Base-by-base conservation (phyloP, 2,113 vertebrate genomes). In the Zosterops pallidus region DNA sequence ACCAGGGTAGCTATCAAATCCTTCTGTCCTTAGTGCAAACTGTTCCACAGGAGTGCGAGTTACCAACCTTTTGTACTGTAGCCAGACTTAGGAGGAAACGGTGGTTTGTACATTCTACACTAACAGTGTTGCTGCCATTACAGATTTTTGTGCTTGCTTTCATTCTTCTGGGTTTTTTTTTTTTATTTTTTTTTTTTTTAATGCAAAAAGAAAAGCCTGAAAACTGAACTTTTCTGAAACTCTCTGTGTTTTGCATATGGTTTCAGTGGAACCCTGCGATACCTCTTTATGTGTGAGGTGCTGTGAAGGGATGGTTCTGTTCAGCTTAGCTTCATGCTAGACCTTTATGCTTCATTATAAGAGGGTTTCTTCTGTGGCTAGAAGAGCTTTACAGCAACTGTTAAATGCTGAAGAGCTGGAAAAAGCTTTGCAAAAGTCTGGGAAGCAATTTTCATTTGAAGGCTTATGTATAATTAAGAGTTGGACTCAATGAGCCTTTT, bases 1-100 rank as follows among this genome's bases (percentile, higher is more conserved):
- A 60, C 24, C 23, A 35, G 53, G 56, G 37, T n/a, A 18, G 74
- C 53, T 83, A 6, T 49, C 62, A 64, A 75, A 90, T 68, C 65
- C 65, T 49, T 12, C 68, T 83, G 28, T 79, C 77, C 69, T 63
- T 18, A n/a, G 50, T 23, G 37, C 1, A 2, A 16, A 31, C 44
- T 55, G 26, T 44, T 17, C 47, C 53, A 16, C 1, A 6, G 63
- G 41, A 63, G 46, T 46, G n/a, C 0, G 0, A 41, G 29, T 55
- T 42, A 11, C 7, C 60, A 52, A 4, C n/a, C 44, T 69, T 24
- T 28, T 50, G 44, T 85, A 35, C 41, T 1, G 2, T 4, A 37
- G 67, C 44, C 74, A 63, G 42, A 18, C 23, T 53, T 71, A 1
- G 17, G 44, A 57, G 71, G 82, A 71, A 70, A 25, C 31, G 3